Evolutionary conservation across 2,113 vertebrate genomes (phyloP), one percentile per base, ranked within the genome.

Genomic region (Callochromis pleurospilus): DNA sequence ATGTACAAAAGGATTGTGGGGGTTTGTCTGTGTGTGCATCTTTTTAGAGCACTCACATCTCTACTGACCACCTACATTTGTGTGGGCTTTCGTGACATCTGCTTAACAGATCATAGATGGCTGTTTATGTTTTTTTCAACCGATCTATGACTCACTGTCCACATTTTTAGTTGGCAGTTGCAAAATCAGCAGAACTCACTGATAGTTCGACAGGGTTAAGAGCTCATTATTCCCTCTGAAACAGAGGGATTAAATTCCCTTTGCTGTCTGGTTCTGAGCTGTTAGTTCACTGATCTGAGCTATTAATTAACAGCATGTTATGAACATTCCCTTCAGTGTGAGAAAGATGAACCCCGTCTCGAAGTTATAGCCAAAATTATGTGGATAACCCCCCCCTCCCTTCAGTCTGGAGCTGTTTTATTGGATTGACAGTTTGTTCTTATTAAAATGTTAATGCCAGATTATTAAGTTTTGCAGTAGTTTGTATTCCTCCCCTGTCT

Each of bases 61-160:
- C 53, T 83, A 26, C 65, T 62, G 24, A 45, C 75, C 68, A 73
- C 77, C 55, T 56, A 33, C 58, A 58, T 42, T 26, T 24, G 58
- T 53, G 11, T 42, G 51, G n/a, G 9, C n/a, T 75, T 86, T 80
- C 7, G 3, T 49, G 19, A 91, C 90, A 91, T 92, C 86, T 92
- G 92, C 40, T 70, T 26, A 90, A 93, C 81, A 90, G 89, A 92
- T 90, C 84, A 79, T 10, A 15, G 68, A 81, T 82, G 38, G 56
- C 58, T 83, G 75, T 90, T 86, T 90, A 24, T 82, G 85, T 45
- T 40, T 49, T 90, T 49, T 90, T 84, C 45, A 88, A 89, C 38
- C 6, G 40, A 89, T 80, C 51, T 62, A n/a, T 88, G 89, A 91
- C 82, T 93, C 89, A 83, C 42, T 15, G 38, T 70, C 47, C 29